phyloP scores from a whole-genome alignment of 1,140 invertebrate species.

The Neoseiulus cucumeris region DNA sequence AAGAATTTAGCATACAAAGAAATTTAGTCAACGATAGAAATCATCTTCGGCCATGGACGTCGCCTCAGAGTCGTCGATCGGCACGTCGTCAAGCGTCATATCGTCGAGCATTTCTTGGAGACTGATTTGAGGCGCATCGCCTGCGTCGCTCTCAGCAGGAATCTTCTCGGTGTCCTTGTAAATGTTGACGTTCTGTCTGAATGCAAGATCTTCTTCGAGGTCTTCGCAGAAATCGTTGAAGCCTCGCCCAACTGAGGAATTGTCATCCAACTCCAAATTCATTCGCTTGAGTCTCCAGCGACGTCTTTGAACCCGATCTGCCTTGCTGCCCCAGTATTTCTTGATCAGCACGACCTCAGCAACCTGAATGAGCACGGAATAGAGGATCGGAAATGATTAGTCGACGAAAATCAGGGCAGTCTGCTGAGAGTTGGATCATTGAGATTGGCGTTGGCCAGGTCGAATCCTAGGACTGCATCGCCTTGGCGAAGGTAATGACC shows the following conservation, averaged over 20 bases:
- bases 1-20: not conserved
- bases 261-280: conserved; percentile 37
- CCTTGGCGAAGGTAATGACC: conserved; percentile 81
- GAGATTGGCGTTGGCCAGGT: conserved; percentile 12
- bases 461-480: conserved; percentile 71
- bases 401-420: not conserved
- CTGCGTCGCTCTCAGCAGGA: conserved; percentile 38
- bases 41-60: not conserved
- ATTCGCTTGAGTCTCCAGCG: conserved; percentile 81
- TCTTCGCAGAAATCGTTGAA: conserved; percentile 92
- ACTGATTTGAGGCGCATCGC: conserved; percentile 56
- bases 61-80: not conserved
- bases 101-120: conserved; percentile 95
- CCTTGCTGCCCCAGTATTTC: conserved; percentile 61
- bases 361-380: conserved; percentile 28
- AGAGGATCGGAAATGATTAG: conserved; percentile 16
- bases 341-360: conserved; percentile 85
- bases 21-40: not conserved
- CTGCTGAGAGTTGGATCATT: not conserved
- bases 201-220: conserved; percentile 74
- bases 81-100: conserved; percentile 29
- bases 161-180: conserved; percentile 37
- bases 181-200: conserved; percentile 80
- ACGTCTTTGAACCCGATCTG: conserved; percentile 44
- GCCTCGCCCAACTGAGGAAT: conserved; percentile 40